phyloP scores from a whole-genome alignment of 2,113 vertebrate species.

The Mustelus asterias region DNA sequence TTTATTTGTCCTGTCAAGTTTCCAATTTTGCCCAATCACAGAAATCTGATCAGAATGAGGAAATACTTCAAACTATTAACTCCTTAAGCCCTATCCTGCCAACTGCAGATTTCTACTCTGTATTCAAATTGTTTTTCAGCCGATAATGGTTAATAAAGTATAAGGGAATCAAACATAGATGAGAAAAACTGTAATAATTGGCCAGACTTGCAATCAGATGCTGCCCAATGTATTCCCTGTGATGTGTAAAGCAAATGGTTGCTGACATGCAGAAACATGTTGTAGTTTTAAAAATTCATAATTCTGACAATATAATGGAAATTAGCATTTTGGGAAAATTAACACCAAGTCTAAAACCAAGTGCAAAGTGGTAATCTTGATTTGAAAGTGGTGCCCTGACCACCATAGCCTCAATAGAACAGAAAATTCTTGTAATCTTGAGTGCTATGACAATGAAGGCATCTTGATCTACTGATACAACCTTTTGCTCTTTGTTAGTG shows the following conservation, averaged over 20 bases:
- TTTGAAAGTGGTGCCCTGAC: too few relatives aligned
- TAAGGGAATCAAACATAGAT: not conserved
- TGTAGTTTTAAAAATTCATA: not conserved
- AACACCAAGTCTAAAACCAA: not conserved
- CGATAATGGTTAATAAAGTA: not conserved
- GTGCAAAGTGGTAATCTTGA: not conserved
- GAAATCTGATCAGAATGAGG: not conserved
- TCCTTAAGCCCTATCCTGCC: not conserved
- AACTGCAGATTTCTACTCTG: not conserved
- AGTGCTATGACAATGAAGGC: not conserved
- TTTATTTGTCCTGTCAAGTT: not conserved
- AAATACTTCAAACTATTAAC: conserved; percentile 10
- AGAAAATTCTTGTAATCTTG: not conserved
- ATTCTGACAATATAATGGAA: not conserved
- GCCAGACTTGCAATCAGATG: not conserved
- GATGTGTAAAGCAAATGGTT: not conserved
- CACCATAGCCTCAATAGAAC: not conserved
- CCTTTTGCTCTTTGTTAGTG: not conserved
- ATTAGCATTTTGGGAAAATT: not conserved
- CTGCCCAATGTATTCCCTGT: not conserved
- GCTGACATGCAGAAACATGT: not conserved
- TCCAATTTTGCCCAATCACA: not conserved
- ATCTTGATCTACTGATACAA: not conserved
- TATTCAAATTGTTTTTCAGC: not conserved
- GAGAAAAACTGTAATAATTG: not conserved